Percentiles rank a stretch among this genome's conserved stretches.
phyloP scores from a whole-genome alignment of 2,797 vertebrate genomes.

The Sebastes hopkinsi region DNA sequence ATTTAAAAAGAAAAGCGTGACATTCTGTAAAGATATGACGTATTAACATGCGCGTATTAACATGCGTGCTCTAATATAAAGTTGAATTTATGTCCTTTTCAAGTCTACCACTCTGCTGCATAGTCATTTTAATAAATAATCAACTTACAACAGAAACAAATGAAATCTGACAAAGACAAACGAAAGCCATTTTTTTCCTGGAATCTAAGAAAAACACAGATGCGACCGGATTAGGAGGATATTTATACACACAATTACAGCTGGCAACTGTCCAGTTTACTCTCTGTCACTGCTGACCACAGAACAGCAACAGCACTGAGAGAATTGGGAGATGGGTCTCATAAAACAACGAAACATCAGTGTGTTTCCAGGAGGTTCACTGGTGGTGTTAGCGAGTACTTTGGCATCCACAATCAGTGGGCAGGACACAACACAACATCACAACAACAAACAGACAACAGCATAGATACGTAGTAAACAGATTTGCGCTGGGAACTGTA shows the following conservation, averaged over 20 bases:
- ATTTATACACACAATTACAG: slow-evolving; percentile 13
- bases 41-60: neutral
- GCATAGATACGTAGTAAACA: too few relatives aligned
- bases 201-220: neutral
- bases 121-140: neutral
- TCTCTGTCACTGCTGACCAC: neutral
- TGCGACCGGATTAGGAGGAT: slow-evolving; percentile 2
- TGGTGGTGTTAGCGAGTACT: too few relatives aligned
- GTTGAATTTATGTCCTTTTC: neutral
- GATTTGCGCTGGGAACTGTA: too few relatives aligned
- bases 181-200: neutral
- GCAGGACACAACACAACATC: neutral
- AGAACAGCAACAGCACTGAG: neutral
- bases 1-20: too few relatives aligned
- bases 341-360: neutral
- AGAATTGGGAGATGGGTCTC: neutral
- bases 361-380: neutral
- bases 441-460: too few relatives aligned
- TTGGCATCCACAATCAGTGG: neutral
- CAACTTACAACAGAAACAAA: neutral
- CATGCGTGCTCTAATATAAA: neutral
- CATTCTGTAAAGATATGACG: neutral
- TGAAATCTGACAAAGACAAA: neutral
- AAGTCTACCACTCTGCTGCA: neutral
- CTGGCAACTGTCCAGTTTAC: neutral